Evolutionary conservation across 1,140 invertebrate genomes (phyloP).

Genomic region (Euglossa dilemma): DNA sequence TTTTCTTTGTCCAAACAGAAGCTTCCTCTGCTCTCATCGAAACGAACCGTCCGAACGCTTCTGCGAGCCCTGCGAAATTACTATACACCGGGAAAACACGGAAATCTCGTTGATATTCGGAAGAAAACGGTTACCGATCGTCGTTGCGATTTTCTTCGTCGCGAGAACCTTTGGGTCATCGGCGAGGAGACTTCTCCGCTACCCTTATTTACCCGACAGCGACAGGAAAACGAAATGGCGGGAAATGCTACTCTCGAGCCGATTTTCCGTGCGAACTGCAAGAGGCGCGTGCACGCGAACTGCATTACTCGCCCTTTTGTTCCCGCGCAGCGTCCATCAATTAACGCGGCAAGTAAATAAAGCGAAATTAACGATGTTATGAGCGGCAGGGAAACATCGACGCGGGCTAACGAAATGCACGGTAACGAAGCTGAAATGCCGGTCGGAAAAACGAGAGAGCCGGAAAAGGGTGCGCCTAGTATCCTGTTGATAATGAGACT

Average conservation of each 20-base stretch:
- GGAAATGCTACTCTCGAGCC: not conserved
- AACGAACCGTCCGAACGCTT: too few relatives aligned
- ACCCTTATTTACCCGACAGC: not conserved
- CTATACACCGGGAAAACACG: too few relatives aligned
- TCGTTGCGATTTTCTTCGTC: too few relatives aligned
- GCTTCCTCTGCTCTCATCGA: too few relatives aligned
- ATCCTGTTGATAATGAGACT: constrained; percentile 25
- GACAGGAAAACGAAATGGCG: not conserved
- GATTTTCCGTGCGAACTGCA: not conserved
- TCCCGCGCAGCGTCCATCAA: constrained; percentile 1
- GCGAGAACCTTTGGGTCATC: not conserved
- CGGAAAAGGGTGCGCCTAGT: not conserved
- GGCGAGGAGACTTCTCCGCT: too few relatives aligned
- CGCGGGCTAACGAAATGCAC: not conserved
- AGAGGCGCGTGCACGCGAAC: not conserved
- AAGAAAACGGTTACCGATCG: too few relatives aligned
- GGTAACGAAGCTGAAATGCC: constrained; percentile 16
- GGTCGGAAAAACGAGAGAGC: not conserved
- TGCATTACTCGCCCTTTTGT: constrained; percentile 3
- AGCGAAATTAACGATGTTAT: constrained; percentile 26
- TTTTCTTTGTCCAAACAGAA: too few relatives aligned
- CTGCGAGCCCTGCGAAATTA: too few relatives aligned
- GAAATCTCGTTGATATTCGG: too few relatives aligned
- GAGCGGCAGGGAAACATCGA: not conserved
- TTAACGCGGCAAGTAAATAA: constrained; percentile 21